These are phyloP conservation scores for Euthynnus affinis DNA, from an alignment of 2,797 vertebrate genomes.

Conservation along the genomic window DNA sequence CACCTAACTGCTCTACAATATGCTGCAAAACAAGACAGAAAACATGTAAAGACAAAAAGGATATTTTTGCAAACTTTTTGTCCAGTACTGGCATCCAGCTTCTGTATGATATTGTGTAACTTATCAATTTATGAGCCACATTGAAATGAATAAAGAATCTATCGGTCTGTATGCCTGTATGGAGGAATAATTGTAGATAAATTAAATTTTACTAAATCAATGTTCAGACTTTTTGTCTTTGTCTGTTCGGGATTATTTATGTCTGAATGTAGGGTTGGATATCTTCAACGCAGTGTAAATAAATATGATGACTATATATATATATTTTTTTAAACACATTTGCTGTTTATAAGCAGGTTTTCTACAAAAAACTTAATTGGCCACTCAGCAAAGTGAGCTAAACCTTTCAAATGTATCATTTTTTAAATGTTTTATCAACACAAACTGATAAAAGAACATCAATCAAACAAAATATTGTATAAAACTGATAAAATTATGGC, in stretches of 20 bases:
- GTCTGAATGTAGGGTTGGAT: background rate
- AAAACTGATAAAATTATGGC: too few species aligned
- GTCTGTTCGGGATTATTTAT: slow-evolving; percentile 3
- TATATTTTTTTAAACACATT: too few species aligned
- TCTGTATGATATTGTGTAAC: slow-evolving; percentile 90
- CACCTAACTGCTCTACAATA: slow-evolving; percentile 72
- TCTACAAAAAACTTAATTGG: background rate
- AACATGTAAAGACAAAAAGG: slow-evolving; percentile 71
- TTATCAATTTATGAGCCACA: slow-evolving; percentile 91
- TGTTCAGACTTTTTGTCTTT: slow-evolving; percentile 15
- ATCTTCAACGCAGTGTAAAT: background rate
- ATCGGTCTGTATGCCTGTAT: slow-evolving; percentile 74
- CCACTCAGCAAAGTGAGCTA: background rate
- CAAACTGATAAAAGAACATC: background rate
- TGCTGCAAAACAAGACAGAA: slow-evolving; percentile 80
- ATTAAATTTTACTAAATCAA: slow-evolving; percentile 82
- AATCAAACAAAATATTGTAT: too few species aligned
- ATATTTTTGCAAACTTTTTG: slow-evolving; percentile 83
- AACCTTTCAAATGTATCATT: background rate
- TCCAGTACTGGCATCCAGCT: slow-evolving; percentile 79
- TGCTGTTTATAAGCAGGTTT: background rate
- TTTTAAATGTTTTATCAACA: background rate
- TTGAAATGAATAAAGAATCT: slow-evolving; percentile 86
- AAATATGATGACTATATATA: background rate
- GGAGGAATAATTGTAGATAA: slow-evolving; percentile 79